A percentile compares a stretch with the other conserved stretches of the same genome.
Conservation (phyloP, 2,113 vertebrate genomes). For the Talpa occidentalis region DNA sequence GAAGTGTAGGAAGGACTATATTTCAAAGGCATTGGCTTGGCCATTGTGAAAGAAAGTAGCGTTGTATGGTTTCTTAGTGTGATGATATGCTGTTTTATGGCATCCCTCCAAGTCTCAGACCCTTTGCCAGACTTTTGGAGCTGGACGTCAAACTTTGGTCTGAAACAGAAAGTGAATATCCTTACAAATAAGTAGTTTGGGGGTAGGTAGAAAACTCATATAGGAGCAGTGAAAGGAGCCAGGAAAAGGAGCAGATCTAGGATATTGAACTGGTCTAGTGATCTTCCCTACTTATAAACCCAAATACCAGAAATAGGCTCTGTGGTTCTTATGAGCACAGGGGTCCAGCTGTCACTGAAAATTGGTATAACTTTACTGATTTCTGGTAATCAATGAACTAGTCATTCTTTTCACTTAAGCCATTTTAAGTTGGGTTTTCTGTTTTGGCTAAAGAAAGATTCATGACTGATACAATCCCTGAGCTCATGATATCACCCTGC, state of each 20-base stretch:
- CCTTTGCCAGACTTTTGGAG: neutral
- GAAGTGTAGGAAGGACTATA: neutral
- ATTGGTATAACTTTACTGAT: neutral
- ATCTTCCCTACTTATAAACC: neutral
- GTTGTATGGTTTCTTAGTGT: neutral
- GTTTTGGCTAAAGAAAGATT: slow-evolving; percentile 11
- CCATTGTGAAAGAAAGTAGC: neutral
- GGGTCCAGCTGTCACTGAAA: neutral
- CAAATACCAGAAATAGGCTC: neutral
- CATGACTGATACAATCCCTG: neutral
- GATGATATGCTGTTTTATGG: neutral
- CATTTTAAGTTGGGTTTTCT: neutral
- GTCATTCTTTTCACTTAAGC: neutral
- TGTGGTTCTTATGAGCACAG: neutral
- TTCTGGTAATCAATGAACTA: neutral
- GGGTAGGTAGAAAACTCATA: neutral
- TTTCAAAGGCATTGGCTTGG: neutral
- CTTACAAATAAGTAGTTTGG: neutral
- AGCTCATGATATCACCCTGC: neutral
- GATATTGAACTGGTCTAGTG: neutral
- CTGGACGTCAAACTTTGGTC: neutral
- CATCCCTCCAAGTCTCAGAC: neutral
- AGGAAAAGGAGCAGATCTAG: neutral
- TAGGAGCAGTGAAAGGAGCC: neutral
- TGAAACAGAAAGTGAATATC: neutral